These are phyloP conservation scores for Salticus scenicus DNA, from an alignment of 2,888 invertebrate genomes.

Conservation along the genomic window DNA sequence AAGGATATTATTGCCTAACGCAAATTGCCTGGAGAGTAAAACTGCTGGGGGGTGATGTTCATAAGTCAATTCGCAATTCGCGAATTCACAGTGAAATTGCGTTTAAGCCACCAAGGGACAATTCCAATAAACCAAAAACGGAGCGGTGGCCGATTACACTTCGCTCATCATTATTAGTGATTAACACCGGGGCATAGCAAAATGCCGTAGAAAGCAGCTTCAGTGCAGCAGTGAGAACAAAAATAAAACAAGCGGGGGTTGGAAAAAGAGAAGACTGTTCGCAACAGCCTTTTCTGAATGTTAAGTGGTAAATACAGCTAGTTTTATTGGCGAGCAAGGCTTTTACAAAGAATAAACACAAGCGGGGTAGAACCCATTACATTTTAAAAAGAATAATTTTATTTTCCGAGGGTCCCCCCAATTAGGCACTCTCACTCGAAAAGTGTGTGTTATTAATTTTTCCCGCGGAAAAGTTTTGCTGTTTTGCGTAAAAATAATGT, in stretches of 20 bases:
- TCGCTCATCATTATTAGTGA: slow-evolving; percentile 59
- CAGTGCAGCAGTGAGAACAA: not conserved
- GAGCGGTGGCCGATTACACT: slow-evolving; percentile 46
- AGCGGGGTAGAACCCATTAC: slow-evolving; percentile 55
- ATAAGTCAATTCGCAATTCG: slow-evolving; percentile 18
- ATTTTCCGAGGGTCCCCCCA: slow-evolving; percentile 40
- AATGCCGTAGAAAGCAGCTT: slow-evolving; percentile 22
- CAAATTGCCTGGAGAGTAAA: not conserved
- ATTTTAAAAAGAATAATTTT: slow-evolving; percentile 68
- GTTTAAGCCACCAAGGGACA: slow-evolving; percentile 34
- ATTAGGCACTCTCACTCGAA: slow-evolving; percentile 32
- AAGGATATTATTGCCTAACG: slow-evolving; percentile 6
- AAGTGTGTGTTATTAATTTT: slow-evolving; percentile 62
- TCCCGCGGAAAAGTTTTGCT: slow-evolving; percentile 44
- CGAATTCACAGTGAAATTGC: slow-evolving; percentile 12
- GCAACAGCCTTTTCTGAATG: slow-evolving; percentile 48
- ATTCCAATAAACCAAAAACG: slow-evolving; percentile 58
- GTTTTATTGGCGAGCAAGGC: slow-evolving; percentile 51
- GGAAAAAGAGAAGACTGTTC: not conserved
- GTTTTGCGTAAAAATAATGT: slow-evolving; percentile 54
- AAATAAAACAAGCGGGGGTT: not conserved
- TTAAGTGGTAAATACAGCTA: slow-evolving; percentile 53
- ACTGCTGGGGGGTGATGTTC: not conserved
- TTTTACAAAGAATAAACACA: slow-evolving; percentile 57
- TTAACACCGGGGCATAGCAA: slow-evolving; percentile 59